Percentiles rank a stretch among this genome's conserved stretches.
phyloP scores from a whole-genome alignment of 2,888 invertebrate species.

The Mesopsocus fuscifrons region DNA sequence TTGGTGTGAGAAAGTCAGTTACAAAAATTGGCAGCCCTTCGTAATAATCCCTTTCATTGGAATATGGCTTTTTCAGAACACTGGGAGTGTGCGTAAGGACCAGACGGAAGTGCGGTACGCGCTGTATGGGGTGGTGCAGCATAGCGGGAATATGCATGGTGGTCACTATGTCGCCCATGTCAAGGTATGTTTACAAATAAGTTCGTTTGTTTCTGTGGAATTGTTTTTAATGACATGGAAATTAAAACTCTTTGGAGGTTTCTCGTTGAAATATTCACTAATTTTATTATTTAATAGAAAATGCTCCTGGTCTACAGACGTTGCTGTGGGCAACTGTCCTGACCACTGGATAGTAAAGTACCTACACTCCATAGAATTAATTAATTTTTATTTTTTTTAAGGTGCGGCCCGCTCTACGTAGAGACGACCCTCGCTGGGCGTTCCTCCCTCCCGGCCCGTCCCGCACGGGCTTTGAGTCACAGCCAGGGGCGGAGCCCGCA shows the following conservation, averaged over 20 bases:
- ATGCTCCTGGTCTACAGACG: too few species aligned
- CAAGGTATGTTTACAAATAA: slow-evolving; percentile 55
- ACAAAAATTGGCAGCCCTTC: too few species aligned
- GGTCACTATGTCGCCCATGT: slow-evolving; percentile 91
- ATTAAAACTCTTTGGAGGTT: too few species aligned
- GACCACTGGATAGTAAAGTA: neutral
- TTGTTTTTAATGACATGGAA: neutral
- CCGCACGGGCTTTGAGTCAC: slow-evolving; percentile 26
- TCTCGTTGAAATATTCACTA: too few species aligned
- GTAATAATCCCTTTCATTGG: too few species aligned
- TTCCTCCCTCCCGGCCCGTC: too few species aligned
- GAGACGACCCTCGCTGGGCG: slow-evolving; percentile 48
- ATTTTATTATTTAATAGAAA: too few species aligned
- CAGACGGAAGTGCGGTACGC: slow-evolving; percentile 61
- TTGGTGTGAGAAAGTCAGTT: too few species aligned
- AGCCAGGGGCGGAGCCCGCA: slow-evolving; percentile 13
- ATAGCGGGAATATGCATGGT: slow-evolving; percentile 77
- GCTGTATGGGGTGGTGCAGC: slow-evolving; percentile 88
- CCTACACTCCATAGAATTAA: neutral
- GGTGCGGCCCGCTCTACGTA: slow-evolving; percentile 13
- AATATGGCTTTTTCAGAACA: too few species aligned
- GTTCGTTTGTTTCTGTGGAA: neutral
- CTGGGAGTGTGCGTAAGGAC: slow-evolving; percentile 23
- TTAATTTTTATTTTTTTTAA: too few species aligned
- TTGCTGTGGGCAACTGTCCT: too few species aligned